Evolutionary conservation across 1,140 invertebrate species (phyloP).

Genomic region (Lepidurus apus): DNA sequence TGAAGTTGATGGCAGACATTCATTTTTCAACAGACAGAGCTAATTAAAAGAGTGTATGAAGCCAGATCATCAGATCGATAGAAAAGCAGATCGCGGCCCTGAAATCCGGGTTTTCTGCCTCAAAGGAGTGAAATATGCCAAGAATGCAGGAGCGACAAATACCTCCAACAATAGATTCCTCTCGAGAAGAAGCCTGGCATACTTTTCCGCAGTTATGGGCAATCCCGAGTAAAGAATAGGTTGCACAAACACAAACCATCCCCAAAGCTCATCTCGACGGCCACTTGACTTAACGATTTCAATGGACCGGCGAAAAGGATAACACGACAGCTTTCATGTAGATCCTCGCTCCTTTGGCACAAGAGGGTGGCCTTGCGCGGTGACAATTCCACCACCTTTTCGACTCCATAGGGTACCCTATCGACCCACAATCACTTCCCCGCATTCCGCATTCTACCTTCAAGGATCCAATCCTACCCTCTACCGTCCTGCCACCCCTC

Average conservation of each 20-base stretch:
- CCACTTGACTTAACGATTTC: conserved; percentile 6
- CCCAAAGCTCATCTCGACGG: not conserved
- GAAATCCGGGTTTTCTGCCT: not conserved
- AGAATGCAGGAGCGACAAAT: not conserved
- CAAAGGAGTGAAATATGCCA: conserved; percentile 14
- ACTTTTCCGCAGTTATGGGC: conserved; percentile 21
- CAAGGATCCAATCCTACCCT: not conserved
- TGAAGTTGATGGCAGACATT: no score
- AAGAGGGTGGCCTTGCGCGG: not conserved
- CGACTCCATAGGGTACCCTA: conserved; percentile 1
- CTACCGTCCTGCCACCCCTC: not conserved
- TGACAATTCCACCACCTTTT: conserved; percentile 19
- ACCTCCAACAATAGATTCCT: not conserved
- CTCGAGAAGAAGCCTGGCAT: not conserved
- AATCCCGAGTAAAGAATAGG: not conserved
- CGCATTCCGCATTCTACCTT: not conserved
- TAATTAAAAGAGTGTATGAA: no score
- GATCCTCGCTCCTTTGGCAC: not conserved
- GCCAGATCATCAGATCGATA: no score
- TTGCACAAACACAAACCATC: not conserved
- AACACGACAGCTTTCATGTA: not conserved
- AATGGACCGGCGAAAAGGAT: not conserved
- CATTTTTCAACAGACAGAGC: no score
- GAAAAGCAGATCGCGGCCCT: not conserved
- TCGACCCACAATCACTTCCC: conserved; percentile 7